Evolutionary conservation across 2,888 invertebrate species (phyloP), one percentile per base, ranked within the genome.

Genomic region (Phytoseiulus persimilis): DNA sequence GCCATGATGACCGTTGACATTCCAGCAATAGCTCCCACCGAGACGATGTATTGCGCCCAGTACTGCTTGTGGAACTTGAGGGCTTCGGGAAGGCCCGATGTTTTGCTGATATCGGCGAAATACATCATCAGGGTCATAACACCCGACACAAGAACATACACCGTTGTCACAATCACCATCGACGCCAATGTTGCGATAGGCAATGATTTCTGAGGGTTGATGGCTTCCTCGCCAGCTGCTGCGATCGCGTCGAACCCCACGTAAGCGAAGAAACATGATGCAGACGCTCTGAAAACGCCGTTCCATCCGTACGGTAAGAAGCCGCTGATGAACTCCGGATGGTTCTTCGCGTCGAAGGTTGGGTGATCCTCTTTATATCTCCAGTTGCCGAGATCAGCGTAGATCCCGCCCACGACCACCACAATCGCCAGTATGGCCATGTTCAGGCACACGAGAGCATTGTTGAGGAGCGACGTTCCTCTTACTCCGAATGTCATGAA

Each of bases 181-280:
- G 97, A 96, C 31, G 95, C 92, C 31, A 96, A 94, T 18, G 97
- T 96, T 0, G 97, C 96, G 90, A 96, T 94, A 0, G 96, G 96
- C 91, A 97, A 96, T 31, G 96, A 96, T 87, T 90, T 90, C 89
- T 92, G 92, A 0, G 93, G 92, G 83, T 93, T 92, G 89, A 91
- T 95, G 0, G 96, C 96, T 93, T 97, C 96, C 92, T 96, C 96
- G 6, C 96, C 96, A 0, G 96, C 95, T 0, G 96, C 96, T 0
- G 97, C 96, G 91, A 98, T 96, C 91, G 96, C 96, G 92, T 98
- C 97, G 92, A 97, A 96, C 0, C 97, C 97, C 6, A 97, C 96
- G 92, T 96, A 98, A 0, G 97, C 97, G 92, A 96, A 97, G 92
- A 97, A 97, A 92, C 97, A 96, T 0, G 96, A 96, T 0, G 97